Conservation (phyloP, 64 coral and sea anemone species). For the Astreopora myriophthalma region DNA sequence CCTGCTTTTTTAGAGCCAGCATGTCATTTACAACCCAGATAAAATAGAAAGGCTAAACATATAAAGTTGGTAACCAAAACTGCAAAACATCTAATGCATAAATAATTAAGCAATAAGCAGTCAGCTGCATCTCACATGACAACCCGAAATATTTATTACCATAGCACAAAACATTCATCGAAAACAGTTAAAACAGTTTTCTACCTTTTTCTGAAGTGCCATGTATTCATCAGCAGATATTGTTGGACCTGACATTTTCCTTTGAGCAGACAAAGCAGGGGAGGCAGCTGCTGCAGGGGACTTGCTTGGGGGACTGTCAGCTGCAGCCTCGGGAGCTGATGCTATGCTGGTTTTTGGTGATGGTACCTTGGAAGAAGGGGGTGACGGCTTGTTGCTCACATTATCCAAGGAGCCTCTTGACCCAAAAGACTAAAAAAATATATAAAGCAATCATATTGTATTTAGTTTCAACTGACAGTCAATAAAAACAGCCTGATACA, state of each 20-base stretch:
- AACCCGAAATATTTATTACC: too few relatives aligned
- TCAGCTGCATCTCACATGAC: too few relatives aligned
- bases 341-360: slow-evolving; percentile 56
- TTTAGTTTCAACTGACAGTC: neutral
- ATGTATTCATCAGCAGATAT: slow-evolving; percentile 87
- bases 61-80: too few relatives aligned
- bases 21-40: too few relatives aligned
- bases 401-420: slow-evolving; percentile 89
- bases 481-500: too few relatives aligned
- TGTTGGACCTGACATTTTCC: slow-evolving; percentile 55
- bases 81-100: too few relatives aligned
- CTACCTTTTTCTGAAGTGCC: slow-evolving; percentile 85
- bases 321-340: neutral
- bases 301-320: slow-evolving; percentile 4
- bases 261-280: neutral
- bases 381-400: slow-evolving; percentile 40
- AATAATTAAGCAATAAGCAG: too few relatives aligned
- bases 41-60: too few relatives aligned
- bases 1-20: too few relatives aligned
- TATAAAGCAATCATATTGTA: neutral
- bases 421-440: slow-evolving; percentile 75
- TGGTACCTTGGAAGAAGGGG: slow-evolving; percentile 53
- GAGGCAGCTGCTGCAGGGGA: neutral
- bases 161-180: too few relatives aligned
- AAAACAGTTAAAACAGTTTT: neutral